phyloP scores from a whole-genome alignment of 2,797 vertebrate genomes.

The Carapus acus region DNA sequence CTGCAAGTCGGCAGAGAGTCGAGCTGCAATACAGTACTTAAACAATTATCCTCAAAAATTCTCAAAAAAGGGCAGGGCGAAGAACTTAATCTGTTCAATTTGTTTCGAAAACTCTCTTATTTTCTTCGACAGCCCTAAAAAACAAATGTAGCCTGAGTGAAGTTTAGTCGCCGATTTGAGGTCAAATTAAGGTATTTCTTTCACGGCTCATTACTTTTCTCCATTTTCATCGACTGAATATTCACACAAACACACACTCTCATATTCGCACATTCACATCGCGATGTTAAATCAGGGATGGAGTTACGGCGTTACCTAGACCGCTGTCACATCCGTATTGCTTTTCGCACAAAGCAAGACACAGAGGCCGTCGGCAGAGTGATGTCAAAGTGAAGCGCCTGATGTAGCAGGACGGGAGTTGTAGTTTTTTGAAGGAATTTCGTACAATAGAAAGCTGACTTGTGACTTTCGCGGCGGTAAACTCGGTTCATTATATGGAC shows the following conservation, averaged over 20 bases:
- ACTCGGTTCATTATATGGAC: too few species aligned
- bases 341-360: conserved; percentile 58
- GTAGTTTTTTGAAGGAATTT: too few species aligned
- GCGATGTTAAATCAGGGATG: conserved; percentile 5
- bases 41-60: too few species aligned
- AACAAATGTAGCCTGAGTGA: conserved; percentile 36
- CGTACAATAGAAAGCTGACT: too few species aligned
- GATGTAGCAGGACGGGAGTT: conserved; percentile 53
- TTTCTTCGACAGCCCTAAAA: neutral
- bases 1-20: conserved; percentile 39
- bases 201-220: conserved; percentile 8
- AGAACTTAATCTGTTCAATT: too few species aligned
- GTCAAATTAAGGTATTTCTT: neutral
- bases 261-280: neutral
- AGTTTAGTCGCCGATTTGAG: conserved; percentile 24
- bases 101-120: too few species aligned
- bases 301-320: conserved; percentile 46
- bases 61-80: too few species aligned
- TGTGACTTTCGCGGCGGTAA: too few species aligned
- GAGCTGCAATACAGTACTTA: too few species aligned
- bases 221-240: neutral
- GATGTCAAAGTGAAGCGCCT: conserved; percentile 44
- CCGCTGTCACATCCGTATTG: conserved; percentile 51
- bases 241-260: neutral
- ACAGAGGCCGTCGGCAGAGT: conserved; percentile 35